phyloP scores from a whole-genome alignment of 1,140 invertebrate genomes.

The Micrasema longulum region DNA sequence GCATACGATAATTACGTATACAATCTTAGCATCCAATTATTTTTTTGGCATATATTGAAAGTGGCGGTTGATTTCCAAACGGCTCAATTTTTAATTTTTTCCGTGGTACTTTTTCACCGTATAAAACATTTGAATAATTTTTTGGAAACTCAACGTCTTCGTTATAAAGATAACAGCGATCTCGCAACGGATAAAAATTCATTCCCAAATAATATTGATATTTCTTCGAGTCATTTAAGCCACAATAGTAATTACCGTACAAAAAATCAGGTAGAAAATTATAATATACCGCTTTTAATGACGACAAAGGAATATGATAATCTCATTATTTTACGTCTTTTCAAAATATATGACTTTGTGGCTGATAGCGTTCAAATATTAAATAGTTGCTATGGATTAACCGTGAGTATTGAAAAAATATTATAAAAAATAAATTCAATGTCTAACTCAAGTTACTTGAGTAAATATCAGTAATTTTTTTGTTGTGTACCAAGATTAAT shows the following conservation, averaged over 20 bases:
- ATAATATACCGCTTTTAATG: background rate
- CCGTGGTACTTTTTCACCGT: background rate
- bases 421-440: background rate
- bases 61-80: background rate
- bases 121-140: background rate
- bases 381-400: conserved; percentile 32
- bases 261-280: background rate
- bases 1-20: background rate
- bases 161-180: too few relatives aligned
- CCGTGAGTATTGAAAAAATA: conserved; percentile 8
- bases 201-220: background rate
- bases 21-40: background rate
- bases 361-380: conserved; percentile 29
- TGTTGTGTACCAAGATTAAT: background rate
- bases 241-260: background rate
- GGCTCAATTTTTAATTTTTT: background rate
- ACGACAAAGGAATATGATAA: conserved; percentile 3
- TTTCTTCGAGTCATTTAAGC: background rate
- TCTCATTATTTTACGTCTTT: conserved; percentile 12
- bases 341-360: conserved; percentile 37
- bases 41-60: conserved; percentile 1
- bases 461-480: background rate
- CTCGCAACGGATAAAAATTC: too few relatives aligned
- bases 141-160: too few relatives aligned
- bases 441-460: too few relatives aligned